Evolutionary conservation across 2,888 invertebrate genomes (phyloP), one percentile per base, ranked within the genome.

Genomic region (Aethes cnicana): DNA sequence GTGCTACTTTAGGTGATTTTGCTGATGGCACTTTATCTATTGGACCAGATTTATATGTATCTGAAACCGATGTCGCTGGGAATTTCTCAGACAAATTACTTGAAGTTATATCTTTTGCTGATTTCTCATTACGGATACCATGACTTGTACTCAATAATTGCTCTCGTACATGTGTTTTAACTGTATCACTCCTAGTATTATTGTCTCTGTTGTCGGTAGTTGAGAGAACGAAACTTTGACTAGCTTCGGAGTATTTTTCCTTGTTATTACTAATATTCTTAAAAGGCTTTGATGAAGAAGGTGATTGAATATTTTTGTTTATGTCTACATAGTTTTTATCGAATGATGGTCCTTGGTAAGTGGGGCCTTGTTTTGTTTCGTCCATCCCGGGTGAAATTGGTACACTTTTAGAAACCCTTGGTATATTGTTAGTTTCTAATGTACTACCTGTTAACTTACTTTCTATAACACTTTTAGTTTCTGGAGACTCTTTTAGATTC

Each of bases 341-440:
- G 3, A 6, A n/a, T n/a, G 35, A 42, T 12, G 17, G 18, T 8
- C 3, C 4, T 35, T 17, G 12, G 6, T 6, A 4, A 4, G 14
- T 9, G 16, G 9, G 5, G 8, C 1, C 52, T 49, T 21, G 36
- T 46, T 46, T 50, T 28, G 49, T 55, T 50, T 23, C 21, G 3
- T 47, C 23, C 30, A 8, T 16, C 6, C 39, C 23, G 2, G 21
- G 6, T n/a, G 6, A 12, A 33, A 7, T 48, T 49, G 9, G 18
- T 46, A 47, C 30, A 53, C 44, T 43, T 46, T 46, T 35, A 28
- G 50, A 35, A 28, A 55, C 39, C 47, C 59, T 54, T 23, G 59
- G 57, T 11, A 42, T 23, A 9, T 12, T n/a, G 17, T 23, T 6
- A 17, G 8, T n/a, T 18, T 9, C n/a, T 14, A 18, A 26, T 25